These are phyloP conservation scores for Amiota communis DNA, from an alignment of 2,888 invertebrate genomes.

Conservation along the genomic window DNA sequence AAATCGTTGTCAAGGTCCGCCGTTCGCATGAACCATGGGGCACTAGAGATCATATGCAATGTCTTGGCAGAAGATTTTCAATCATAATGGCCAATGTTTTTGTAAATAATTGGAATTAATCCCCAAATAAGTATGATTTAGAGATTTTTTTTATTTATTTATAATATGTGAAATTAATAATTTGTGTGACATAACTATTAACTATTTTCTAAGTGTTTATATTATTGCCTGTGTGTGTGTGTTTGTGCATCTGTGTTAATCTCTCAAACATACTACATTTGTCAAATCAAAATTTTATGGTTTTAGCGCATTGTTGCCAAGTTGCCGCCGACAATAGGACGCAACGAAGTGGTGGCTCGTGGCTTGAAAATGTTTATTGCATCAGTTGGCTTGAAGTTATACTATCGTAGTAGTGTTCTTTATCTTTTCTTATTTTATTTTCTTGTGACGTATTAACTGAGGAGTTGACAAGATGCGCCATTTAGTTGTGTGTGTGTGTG, in stretches of 20 bases:
- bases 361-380: conserved; percentile 28
- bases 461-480: conserved; percentile 21
- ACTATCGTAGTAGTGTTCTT: not conserved
- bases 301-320: conserved; percentile 62
- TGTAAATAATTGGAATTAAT: too few relatives aligned
- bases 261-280: too few relatives aligned
- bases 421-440: not conserved
- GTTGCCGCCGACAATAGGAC: conserved; percentile 43
- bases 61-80: too few relatives aligned
- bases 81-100: too few relatives aligned
- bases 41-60: too few relatives aligned
- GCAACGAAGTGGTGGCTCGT: not conserved
- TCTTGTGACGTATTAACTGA: conserved; percentile 16
- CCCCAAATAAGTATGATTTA: too few relatives aligned
- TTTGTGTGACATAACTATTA: too few relatives aligned
- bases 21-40: too few relatives aligned
- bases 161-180: too few relatives aligned
- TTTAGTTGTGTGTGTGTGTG: conserved; percentile 24
- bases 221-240: not conserved
- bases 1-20: too few relatives aligned
- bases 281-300: conserved; percentile 61
- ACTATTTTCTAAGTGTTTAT: too few relatives aligned
- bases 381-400: conserved; percentile 15
- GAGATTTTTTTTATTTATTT: too few relatives aligned
- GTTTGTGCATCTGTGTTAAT: not conserved